Evolutionary conservation across 2,797 vertebrate species (phyloP).

Genomic region (Sciurus vulgaris): DNA sequence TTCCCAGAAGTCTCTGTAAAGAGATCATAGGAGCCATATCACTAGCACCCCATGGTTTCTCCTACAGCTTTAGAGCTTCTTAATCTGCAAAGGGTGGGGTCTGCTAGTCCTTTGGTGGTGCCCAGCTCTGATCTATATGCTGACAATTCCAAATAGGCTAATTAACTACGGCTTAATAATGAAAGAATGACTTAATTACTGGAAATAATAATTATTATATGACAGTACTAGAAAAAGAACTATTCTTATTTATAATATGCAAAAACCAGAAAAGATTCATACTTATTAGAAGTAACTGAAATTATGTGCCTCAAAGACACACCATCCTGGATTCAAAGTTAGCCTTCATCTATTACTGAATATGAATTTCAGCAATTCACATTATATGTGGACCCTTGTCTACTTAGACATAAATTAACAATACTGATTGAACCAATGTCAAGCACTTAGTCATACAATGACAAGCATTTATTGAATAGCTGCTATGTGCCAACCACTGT

Average conservation of each 20-base stretch:
- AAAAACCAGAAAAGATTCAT: not conserved
- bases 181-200: not conserved
- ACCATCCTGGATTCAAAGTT: not conserved
- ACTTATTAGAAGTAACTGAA: not conserved
- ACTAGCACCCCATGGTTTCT: not conserved
- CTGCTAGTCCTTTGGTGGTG: not conserved
- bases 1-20: not conserved
- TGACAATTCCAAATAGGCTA: not conserved
- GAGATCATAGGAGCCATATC: too few species aligned
- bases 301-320: not conserved
- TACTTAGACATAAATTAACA: not conserved
- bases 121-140: not conserved
- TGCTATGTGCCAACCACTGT: not conserved
- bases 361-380: not conserved
- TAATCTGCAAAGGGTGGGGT: not conserved
- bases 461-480: not conserved
- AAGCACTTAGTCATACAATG: not conserved
- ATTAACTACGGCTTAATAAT: slow-evolving; percentile 9
- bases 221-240: not conserved
- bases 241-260: not conserved
- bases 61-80: not conserved
- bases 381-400: not conserved
- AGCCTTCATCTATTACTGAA: not conserved
- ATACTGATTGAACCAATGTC: not conserved
- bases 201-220: not conserved